phyloP scores from a whole-genome alignment of 1,140 invertebrate genomes.

The Philopotamus ludificatus region DNA sequence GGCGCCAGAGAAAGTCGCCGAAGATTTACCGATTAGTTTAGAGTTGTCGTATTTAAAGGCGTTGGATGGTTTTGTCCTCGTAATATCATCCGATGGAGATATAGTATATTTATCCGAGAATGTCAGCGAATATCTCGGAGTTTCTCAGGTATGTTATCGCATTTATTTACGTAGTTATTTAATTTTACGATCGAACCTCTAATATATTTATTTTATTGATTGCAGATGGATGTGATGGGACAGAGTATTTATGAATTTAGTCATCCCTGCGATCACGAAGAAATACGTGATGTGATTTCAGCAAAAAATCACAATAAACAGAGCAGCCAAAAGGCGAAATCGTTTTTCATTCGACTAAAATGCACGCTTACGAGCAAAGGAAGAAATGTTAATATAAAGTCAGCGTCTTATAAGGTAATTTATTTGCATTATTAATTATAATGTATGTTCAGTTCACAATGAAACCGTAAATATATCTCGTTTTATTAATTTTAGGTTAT shows the following conservation, averaged over 20 bases:
- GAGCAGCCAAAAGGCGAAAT: constrained; percentile 43
- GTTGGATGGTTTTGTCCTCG: constrained; percentile 84
- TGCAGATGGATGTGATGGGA: constrained; percentile 89
- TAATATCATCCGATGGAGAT: constrained; percentile 83
- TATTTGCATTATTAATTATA: neutral
- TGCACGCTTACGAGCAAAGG: constrained; percentile 90
- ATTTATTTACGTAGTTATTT: neutral
- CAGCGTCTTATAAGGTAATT: constrained; percentile 86
- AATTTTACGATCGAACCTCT: neutral
- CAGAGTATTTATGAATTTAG: constrained; percentile 91
- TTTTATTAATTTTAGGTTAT: constrained; percentile 69
- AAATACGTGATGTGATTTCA: constrained; percentile 80
- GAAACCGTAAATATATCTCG: too few species aligned
- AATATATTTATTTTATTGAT: neutral
- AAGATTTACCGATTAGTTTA: constrained; percentile 48
- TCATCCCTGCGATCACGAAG: constrained; percentile 93
- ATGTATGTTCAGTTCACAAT: too few species aligned
- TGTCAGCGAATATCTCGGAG: constrained; percentile 83
- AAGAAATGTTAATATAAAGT: constrained; percentile 87
- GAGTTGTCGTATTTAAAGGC: constrained; percentile 72
- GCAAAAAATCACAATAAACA: constrained; percentile 49
- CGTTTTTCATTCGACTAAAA: constrained; percentile 82
- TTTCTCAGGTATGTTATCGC: constrained; percentile 72
- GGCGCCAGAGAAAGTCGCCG: constrained; percentile 47
- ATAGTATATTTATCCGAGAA: constrained; percentile 91